These are phyloP conservation scores for Craniophora ligustri DNA, from an alignment of 2,888 invertebrate genomes.

Conservation along the genomic window DNA sequence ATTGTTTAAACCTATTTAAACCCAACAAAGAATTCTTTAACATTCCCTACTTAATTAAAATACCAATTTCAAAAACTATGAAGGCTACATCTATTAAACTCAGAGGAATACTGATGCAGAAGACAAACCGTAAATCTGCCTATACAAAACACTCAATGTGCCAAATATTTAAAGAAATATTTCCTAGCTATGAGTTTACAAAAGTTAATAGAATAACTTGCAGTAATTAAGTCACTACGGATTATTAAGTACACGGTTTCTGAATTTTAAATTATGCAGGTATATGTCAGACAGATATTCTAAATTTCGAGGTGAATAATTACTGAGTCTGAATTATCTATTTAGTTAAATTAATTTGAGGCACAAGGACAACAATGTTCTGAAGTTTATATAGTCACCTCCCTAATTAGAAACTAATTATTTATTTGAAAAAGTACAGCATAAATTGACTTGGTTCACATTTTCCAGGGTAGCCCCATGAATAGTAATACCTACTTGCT, in stretches of 20 bases:
- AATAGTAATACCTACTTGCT: conserved; percentile 18
- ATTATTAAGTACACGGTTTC: not conserved
- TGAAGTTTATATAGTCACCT: not conserved
- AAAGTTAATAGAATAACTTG: not conserved
- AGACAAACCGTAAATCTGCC: no score
- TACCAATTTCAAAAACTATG: no score
- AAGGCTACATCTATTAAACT: no score
- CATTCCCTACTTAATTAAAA: no score
- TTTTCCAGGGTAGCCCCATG: conserved; percentile 1
- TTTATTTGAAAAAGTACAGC: not conserved
- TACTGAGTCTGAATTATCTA: not conserved
- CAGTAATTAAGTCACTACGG: not conserved
- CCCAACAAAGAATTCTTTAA: no score
- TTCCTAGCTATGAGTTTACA: not conserved
- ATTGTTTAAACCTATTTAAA: no score
- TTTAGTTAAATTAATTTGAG: not conserved
- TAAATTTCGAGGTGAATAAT: not conserved
- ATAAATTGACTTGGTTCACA: not conserved
- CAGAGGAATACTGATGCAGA: no score
- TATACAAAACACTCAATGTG: not conserved
- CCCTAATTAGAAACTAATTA: not conserved
- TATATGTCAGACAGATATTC: not conserved
- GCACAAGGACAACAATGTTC: not conserved
- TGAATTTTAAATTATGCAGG: not conserved
- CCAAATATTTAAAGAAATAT: not conserved